Evolutionary conservation across 2,888 invertebrate species (phyloP), one percentile per base, ranked within the genome.

Genomic region (Sarcophaga caerulescens): DNA sequence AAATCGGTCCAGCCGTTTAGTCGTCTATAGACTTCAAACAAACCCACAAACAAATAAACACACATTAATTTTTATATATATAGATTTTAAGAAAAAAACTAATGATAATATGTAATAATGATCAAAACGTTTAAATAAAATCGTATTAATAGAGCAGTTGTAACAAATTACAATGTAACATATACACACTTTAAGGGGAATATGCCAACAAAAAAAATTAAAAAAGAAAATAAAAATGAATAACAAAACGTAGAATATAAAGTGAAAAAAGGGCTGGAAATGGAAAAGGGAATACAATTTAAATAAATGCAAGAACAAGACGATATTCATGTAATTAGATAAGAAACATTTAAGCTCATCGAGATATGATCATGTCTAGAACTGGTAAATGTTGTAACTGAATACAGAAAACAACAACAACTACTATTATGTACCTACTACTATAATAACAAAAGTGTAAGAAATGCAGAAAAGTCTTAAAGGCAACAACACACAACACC

Each of bases 301-400:
- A 86, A 86, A 87, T 81, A 71, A 87, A 87, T 81, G 81, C 81
- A 82, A 69, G 82, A 88, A 88, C 89, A 89, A 88, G 89, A 88
- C 88, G 88, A 85, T 89, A 90, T 89, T 88, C 90, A 88, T 90
- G 90, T 90, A 89, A 89, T 90, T 89, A 90, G 90, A 90, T 90
- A 90, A 90, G 88, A 89, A 89, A 89, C 88, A 88, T 89, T 90
- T 89, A 90, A 89, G 79, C 76, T 68, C 75, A 82, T 52, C 60
- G 35, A 85, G 82, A 85, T 85, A 85, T 76, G 82, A 82, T 82
- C 85, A 85, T 79, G 79, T 85, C 17, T 52, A 52, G 52, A 52
- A 52, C 65, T 63, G 35, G 47, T 66, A 52, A 17, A 52, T 59
- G 12, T 45, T 17, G 59, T 68, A 76, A 57, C 21, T 66, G 4